Conservation (phyloP, 2,797 vertebrate genomes). For the Rhinogobio ventralis region DNA sequence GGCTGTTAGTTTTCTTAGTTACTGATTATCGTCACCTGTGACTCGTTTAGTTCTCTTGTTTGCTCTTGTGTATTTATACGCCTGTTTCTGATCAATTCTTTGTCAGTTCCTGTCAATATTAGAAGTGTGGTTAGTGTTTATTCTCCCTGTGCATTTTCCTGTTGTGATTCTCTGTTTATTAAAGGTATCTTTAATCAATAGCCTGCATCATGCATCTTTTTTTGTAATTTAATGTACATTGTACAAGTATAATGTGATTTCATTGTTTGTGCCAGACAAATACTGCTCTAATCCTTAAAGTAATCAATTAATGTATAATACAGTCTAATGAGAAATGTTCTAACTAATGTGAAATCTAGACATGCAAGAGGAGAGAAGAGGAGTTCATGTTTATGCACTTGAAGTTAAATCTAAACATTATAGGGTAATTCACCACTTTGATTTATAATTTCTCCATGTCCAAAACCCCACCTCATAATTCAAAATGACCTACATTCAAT, state of each 20-base stretch:
- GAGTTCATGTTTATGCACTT: background rate
- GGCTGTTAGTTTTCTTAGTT: no score
- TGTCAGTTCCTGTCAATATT: background rate
- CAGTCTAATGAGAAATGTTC: background rate
- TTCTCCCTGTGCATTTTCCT: background rate
- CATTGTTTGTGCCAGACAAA: background rate
- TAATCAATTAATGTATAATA: background rate
- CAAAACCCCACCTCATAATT: background rate
- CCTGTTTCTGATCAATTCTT: background rate
- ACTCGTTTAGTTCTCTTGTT: no score
- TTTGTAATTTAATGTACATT: no score
- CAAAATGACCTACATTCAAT: background rate
- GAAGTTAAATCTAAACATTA: background rate
- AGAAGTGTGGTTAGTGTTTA: background rate
- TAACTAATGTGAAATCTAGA: background rate
- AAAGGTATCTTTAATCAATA: no score
- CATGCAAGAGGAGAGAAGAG: no score
- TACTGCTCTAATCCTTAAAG: background rate
- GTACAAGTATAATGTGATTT: background rate
- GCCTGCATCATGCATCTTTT: no score
- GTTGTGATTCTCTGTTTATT: background rate
- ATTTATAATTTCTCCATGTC: conserved; percentile 20
- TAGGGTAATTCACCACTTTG: background rate
- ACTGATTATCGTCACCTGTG: background rate
- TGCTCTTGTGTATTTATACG: no score